These are phyloP conservation scores for Orthonevra nobilis DNA, from an alignment of 2,888 invertebrate genomes.

Conservation along the genomic window DNA sequence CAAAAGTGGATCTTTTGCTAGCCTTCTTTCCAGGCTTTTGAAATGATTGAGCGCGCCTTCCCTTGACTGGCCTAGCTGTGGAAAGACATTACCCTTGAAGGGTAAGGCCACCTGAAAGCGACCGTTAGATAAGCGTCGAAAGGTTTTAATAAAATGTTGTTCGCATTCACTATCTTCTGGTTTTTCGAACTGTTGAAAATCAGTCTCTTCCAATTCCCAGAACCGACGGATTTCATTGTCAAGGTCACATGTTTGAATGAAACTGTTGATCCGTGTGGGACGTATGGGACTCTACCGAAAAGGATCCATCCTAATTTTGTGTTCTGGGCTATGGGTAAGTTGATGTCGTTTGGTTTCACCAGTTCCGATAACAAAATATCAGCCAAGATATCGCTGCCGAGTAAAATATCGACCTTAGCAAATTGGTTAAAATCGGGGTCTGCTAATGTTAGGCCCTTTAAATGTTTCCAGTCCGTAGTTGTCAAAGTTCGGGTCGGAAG, in stretches of 20 bases:
- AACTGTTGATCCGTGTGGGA: neutral
- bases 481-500: constrained; percentile 5
- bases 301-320: neutral
- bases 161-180: constrained; percentile 6
- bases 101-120: constrained; percentile 4
- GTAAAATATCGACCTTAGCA: constrained; percentile 9
- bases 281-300: neutral
- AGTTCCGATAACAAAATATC: constrained; percentile 12
- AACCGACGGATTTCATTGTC: constrained; percentile 2
- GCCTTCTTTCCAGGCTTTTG: neutral
- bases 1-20: neutral
- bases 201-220: constrained; percentile 5
- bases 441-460: constrained; percentile 1
- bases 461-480: constrained; percentile 11
- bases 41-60: constrained; percentile 5
- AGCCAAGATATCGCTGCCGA: neutral
- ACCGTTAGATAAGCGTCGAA: constrained; percentile 2
- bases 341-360: neutral
- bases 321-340: neutral
- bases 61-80: neutral
- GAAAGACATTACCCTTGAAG: neutral
- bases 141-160: constrained; percentile 1
- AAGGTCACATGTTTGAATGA: neutral
- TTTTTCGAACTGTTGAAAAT: neutral
- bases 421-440: neutral